Evolutionary conservation across 2,113 vertebrate genomes (phyloP).

Genomic region (human): GRCh38 chr13:58721001-58721500

Average conservation of each 20-base stretch:
- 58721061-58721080: conserved; percentile 50
- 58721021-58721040: background rate
- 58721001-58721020: background rate
- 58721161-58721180: conserved; percentile 55
- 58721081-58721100: background rate
- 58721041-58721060: conserved; percentile 35
- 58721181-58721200: conserved; percentile 54
- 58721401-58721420: conserved; percentile 53
- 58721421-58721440: conserved; percentile 22
- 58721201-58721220: conserved; percentile 37
- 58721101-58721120: background rate
- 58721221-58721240: conserved; percentile 63
- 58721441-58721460: conserved; percentile 68
- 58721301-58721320: conserved; percentile 64
- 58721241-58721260: conserved; percentile 37
- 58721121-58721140: conserved; percentile 30
- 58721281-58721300: conserved; percentile 60
- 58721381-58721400: conserved; percentile 49
- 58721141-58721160: background rate
- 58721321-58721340: conserved; percentile 52
- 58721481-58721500: conserved; percentile 59
- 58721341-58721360: conserved; percentile 67
- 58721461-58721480: conserved; percentile 60
- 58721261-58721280: conserved; percentile 79
- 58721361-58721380: background rate